These are phyloP conservation scores for Bactericera cockerelli DNA, from an alignment of 1,140 invertebrate species.

Conservation along the genomic window DNA sequence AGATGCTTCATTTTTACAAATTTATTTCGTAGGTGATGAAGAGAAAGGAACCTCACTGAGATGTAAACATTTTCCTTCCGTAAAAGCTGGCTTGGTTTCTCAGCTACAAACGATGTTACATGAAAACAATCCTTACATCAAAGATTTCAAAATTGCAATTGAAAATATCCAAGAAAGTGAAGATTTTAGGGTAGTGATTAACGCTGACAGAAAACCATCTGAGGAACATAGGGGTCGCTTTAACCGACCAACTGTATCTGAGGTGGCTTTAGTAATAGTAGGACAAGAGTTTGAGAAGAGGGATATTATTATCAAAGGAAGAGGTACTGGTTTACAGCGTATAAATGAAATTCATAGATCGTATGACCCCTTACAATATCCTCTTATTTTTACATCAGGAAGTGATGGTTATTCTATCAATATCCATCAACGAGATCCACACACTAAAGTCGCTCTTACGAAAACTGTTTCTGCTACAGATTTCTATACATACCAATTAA, in stretches of 20 bases:
- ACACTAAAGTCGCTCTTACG: constrained; percentile 10
- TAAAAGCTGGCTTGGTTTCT: constrained; percentile 9
- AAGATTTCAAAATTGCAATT: constrained; percentile 23
- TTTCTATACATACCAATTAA: constrained; percentile 24
- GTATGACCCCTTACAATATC: constrained; percentile 29
- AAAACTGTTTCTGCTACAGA: constrained; percentile 24
- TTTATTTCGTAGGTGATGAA: constrained; percentile 28
- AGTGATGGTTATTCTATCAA: constrained; percentile 20
- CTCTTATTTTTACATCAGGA: constrained; percentile 26
- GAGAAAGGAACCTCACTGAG: constrained; percentile 16
- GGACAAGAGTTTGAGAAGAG: constrained; percentile 24
- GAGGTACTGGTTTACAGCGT: constrained; percentile 17
- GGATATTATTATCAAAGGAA: constrained; percentile 21
- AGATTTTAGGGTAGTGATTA: constrained; percentile 26
- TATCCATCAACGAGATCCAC: constrained; percentile 11
- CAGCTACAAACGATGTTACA: constrained; percentile 22
- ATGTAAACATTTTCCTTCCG: background rate
- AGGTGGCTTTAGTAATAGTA: constrained; percentile 27
- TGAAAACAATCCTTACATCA: constrained; percentile 21
- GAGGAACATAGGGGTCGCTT: constrained; percentile 25
- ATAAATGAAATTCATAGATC: constrained; percentile 24
- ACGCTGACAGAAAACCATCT: constrained; percentile 25
- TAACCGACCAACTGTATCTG: constrained; percentile 27
- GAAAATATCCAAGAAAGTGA: constrained; percentile 18
- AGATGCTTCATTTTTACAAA: constrained; percentile 29